These are phyloP conservation scores for Notothenia rossii DNA, from an alignment of 2,113 vertebrate genomes.

Conservation along the genomic window DNA sequence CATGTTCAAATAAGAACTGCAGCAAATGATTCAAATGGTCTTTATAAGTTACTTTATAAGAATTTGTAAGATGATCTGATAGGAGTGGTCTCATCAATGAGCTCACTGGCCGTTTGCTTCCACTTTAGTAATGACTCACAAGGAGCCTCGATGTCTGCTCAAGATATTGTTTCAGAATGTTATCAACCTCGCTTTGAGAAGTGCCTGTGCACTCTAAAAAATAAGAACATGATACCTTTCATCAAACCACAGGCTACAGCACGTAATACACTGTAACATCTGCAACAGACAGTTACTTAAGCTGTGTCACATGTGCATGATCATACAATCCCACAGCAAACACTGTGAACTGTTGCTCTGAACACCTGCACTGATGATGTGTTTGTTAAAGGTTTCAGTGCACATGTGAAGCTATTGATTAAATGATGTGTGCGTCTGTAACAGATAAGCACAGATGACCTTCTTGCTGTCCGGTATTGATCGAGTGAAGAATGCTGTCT, in stretches of 20 bases:
- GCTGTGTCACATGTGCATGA: conserved; percentile 8
- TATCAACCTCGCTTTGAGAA: not conserved
- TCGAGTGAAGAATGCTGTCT: conserved; percentile 20
- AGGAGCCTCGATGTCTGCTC: too few species aligned
- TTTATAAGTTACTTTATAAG: too few species aligned
- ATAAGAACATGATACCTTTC: not conserved
- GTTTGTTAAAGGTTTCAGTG: conserved; percentile 13
- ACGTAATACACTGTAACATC: not conserved
- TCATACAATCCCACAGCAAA: not conserved
- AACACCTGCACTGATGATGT: not conserved
- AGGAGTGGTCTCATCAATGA: not conserved
- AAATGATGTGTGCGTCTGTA: conserved; percentile 15
- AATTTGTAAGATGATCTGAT: not conserved
- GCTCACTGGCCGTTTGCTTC: too few species aligned
- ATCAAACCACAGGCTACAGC: not conserved
- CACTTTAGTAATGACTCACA: too few species aligned
- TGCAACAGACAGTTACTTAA: not conserved
- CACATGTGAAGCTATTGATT: conserved; percentile 62
- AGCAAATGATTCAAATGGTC: too few species aligned
- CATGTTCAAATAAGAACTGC: not conserved
- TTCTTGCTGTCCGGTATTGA: conserved; percentile 43
- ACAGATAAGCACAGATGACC: conserved; percentile 38
- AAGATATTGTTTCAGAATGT: not conserved
- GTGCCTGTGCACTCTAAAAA: not conserved
- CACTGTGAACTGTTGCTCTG: not conserved